Evolutionary conservation across 2,113 vertebrate species (phyloP).

Genomic region (Sebastes schlegelii): DNA sequence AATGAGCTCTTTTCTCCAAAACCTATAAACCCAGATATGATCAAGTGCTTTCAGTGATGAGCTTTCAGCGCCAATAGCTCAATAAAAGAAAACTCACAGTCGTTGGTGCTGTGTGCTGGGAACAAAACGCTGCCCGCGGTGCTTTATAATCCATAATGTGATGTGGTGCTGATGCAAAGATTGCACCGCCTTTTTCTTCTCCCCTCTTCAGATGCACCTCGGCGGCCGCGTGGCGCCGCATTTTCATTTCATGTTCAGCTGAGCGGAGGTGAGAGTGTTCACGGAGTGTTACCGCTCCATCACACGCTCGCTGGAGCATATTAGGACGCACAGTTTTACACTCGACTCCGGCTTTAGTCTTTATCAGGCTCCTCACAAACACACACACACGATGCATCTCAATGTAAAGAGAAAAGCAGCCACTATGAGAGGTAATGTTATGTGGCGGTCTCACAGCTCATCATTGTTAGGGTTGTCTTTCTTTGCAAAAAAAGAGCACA

Average conservation of each 20-base stretch:
- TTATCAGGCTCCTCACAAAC: background rate
- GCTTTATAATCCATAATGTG: conserved; percentile 34
- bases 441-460: background rate
- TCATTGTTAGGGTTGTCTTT: background rate
- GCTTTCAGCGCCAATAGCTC: conserved; percentile 15
- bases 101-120: background rate
- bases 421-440: background rate
- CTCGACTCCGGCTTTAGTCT: background rate
- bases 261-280: conserved; percentile 23
- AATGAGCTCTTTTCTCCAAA: background rate
- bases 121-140: background rate
- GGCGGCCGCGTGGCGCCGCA: background rate
- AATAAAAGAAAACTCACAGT: conserved; percentile 30
- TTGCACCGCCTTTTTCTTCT: conserved; percentile 10
- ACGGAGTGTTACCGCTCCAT: conserved; percentile 10
- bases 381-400: background rate
- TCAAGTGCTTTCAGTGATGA: conserved; percentile 27
- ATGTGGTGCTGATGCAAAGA: conserved; percentile 46
- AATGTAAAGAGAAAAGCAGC: background rate
- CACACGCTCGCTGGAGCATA: conserved; percentile 34
- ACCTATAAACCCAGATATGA: conserved; percentile 29
- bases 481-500: background rate
- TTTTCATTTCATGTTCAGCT: conserved; percentile 41
- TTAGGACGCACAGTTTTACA: conserved; percentile 22
- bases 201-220: conserved; percentile 8